Base-by-base conservation (phyloP, 2,888 invertebrate genomes). In the Oscheius onirici region DNA sequence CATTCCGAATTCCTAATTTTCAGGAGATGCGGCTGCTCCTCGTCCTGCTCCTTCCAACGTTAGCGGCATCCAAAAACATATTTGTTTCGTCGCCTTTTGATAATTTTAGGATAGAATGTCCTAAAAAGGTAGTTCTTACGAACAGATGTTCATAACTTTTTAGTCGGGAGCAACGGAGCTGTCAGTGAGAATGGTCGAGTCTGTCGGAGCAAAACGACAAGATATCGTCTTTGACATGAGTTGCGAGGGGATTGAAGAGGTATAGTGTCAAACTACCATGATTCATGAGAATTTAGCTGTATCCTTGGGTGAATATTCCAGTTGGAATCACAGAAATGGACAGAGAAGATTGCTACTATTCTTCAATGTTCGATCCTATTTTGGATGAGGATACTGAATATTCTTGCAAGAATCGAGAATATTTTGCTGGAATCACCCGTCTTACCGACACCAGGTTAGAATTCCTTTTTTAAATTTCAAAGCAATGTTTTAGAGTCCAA, bases 51-150 rank as follows among this genome's bases (percentile, higher is more conserved):
- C n/a, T 68, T 20, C 55, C 57, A 5, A 6, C 17, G 8, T 24
- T 57, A 24, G 44, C 46, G 2, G 17, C 17, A 3, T 58, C 71
- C 11, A 81, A 81, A 52, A 82, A 82, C 74, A 78, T 80, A 15
- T 82, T 82, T 60, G 78, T 85, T 15, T 86, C 86, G 3, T 82
- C 84, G 13, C 86, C 86, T 0, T 86, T 86, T 54, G 86, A 86
- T 66, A 86, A 86, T 71, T 86, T 86, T 52, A 79, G 85, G 51
- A 84, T 86, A 46, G 86, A 86, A 80, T 86, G 86, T 65, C 85
- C 86, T 3, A 85, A 86, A 72, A 75, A 76, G 57, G 80, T 83
- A 54, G 80, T 82, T 1, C 71, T 43, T n/a, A 34, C 34, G 26
- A n/a, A 34, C 10, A 15, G 34, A 5, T 6, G n/a, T n/a, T n/a